These are phyloP conservation scores for Carlito syrichta DNA, from an alignment of 2,113 vertebrate species.

Conservation along the genomic window DNA sequence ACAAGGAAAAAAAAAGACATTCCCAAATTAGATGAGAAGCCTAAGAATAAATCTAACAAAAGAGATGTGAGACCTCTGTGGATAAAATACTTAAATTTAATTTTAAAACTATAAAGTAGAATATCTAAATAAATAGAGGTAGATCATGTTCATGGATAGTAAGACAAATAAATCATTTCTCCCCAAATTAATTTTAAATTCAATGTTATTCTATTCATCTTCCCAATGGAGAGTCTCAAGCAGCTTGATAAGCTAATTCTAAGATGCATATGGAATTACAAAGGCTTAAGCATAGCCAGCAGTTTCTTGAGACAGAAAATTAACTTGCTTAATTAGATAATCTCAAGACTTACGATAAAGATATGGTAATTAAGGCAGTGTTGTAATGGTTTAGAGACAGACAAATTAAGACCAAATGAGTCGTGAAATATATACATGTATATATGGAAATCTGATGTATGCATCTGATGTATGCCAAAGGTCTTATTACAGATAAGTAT, in stretches of 20 bases:
- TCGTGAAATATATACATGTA: background rate
- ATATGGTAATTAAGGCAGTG: background rate
- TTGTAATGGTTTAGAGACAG: background rate
- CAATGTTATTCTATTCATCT: background rate
- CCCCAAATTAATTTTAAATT: background rate
- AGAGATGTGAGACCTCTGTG: background rate
- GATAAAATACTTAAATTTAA: background rate
- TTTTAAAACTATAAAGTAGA: background rate
- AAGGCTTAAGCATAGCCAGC: background rate
- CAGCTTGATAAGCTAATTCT: background rate
- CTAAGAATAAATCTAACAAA: background rate
- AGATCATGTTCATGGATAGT: background rate
- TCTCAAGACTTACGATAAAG: background rate
- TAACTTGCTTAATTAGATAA: background rate
- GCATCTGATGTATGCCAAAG: background rate
- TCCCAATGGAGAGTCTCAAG: background rate
- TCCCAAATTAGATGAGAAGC: background rate
- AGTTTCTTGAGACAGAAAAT: background rate
- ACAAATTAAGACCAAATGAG: background rate
- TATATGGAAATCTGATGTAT: too few relatives aligned
- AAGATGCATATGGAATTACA: background rate
- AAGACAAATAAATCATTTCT: background rate
- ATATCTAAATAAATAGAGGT: background rate
- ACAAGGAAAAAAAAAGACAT: background rate
- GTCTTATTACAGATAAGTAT: background rate